Base-by-base conservation (phyloP, 2,888 invertebrate genomes). In the Athalia rosae region DNA sequence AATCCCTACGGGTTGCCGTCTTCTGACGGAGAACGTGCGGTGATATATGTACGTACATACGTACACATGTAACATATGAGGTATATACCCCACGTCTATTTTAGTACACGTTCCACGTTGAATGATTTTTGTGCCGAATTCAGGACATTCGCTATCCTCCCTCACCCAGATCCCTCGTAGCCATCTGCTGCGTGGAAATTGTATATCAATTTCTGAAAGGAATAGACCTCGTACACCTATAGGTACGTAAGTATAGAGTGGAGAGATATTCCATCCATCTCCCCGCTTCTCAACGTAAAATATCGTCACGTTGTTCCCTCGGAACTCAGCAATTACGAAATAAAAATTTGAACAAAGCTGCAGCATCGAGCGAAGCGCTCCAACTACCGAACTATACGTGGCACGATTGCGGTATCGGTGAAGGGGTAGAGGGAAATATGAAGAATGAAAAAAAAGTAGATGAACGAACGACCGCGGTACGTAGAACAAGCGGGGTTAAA, bases 141-240 rank as follows among this genome's bases (percentile, higher is more conserved):
- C 28, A 45, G 58, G 71, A 56, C 13, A 56, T 8, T 43, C 3
- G 71, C 43, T n/a, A 41, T 58, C 41, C 71, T 56, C 53, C 28
- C n/a, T 45, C 47, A 4, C 11, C 3, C 13, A 13, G 4, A 50
- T 50, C 11, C 43, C 58, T 58, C 28, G 9, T 3, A 71, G 58
- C 58, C 71, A 58, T 45, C 58, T 71, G 71, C 45, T 45, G 56
- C 43, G 13, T 43, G 41, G 53, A 53, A 71, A 71, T 71, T 71
- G 56, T 71, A 71, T 45, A 71, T 71, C 58, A 71, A 56, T 58
- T 58, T 58, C 45, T 15, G 15, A 28, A 71, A 58, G 58, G 45
- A 45, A 43, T n/a, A 28, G 28, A 28, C 28, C 1, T 28, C 28
- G 28, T 28, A 28, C 28, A 28, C 28, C 28, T 28, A 28, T 28